Percentiles rank a stretch among this genome's conserved stretches.
phyloP scores from a whole-genome alignment of 2,113 vertebrate species.

The Vimba vimba region DNA sequence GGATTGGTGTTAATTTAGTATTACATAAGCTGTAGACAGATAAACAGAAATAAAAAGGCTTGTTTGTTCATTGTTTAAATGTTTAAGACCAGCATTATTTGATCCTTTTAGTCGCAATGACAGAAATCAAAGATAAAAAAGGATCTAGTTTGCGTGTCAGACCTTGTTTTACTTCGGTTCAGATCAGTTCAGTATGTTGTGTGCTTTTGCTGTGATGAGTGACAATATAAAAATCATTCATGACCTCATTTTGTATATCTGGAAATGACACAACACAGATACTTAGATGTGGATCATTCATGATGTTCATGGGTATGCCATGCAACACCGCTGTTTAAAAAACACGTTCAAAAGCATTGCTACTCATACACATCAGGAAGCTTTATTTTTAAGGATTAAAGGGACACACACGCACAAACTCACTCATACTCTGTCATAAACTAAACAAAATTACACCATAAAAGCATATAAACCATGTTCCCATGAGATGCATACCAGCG shows the following conservation, averaged over 20 bases:
- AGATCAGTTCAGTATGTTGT: not conserved
- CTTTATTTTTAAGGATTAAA: constrained; percentile 26
- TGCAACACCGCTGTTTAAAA: constrained; percentile 40
- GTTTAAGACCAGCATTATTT: not conserved
- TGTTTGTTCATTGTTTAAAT: not conserved
- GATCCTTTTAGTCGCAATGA: not conserved
- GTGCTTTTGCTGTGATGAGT: not conserved
- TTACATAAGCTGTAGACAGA: not conserved
- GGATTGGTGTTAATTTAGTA: not conserved
- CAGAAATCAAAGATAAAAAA: not conserved
- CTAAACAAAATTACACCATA: not conserved
- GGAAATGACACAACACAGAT: constrained; percentile 41
- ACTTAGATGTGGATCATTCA: constrained; percentile 31
- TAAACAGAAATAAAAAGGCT: not conserved
- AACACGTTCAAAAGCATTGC: not conserved
- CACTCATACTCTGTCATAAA: constrained; percentile 16
- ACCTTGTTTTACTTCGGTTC: not conserved
- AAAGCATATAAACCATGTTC: constrained; percentile 19
- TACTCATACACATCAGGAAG: constrained; percentile 48
- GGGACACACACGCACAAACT: constrained; percentile 24
- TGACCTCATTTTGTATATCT: constrained; percentile 29
- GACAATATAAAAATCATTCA: constrained; percentile 14
- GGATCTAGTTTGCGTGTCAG: not conserved
- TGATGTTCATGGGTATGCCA: constrained; percentile 50
- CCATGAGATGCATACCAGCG: constrained; percentile 44